Percentiles rank a stretch among this genome's conserved stretches.
Evolutionary conservation across 2,797 vertebrate species (phyloP).

Genomic region (Lepilemur ruficaudatus): DNA sequence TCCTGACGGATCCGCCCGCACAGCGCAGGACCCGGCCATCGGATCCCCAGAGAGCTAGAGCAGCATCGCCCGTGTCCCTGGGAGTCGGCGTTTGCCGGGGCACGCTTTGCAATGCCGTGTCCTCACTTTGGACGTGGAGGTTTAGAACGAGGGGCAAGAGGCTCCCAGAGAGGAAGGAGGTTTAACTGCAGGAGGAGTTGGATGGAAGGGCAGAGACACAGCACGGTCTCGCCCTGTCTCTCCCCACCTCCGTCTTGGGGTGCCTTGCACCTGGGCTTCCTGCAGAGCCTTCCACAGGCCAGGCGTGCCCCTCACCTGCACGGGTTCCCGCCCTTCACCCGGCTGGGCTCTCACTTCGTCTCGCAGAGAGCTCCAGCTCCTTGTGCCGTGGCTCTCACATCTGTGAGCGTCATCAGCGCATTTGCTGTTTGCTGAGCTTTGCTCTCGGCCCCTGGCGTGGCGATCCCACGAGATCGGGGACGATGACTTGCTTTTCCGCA

Average conservation of each 20-base stretch:
- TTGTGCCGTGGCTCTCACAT: rapidly evolving
- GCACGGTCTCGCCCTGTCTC: neutral
- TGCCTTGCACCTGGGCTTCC: rapidly evolving
- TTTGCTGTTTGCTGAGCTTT: too few species aligned
- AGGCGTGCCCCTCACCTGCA: neutral
- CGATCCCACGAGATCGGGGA: rapidly evolving
- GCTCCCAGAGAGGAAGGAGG: neutral
- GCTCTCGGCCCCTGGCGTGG: too few species aligned
- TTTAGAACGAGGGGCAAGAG: rapidly evolving
- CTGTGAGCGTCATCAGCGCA: rapidly evolving
- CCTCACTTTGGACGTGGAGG: neutral
- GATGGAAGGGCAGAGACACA: rapidly evolving
- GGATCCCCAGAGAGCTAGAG: rapidly evolving
- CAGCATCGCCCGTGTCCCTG: rapidly evolving
- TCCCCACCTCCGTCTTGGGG: rapidly evolving
- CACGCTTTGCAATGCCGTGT: neutral
- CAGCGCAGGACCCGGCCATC: rapidly evolving
- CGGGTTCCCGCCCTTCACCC: too few species aligned
- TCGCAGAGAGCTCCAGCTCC: rapidly evolving
- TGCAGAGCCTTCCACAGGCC: too few species aligned
- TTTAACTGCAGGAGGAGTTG: neutral
- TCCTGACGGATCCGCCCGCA: rapidly evolving
- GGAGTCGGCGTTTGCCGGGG: neutral
- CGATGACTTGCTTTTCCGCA: too few species aligned
- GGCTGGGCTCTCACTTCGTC: neutral